Conservation (phyloP, 2,113 vertebrate species). For the Hiodon alosoides region DNA sequence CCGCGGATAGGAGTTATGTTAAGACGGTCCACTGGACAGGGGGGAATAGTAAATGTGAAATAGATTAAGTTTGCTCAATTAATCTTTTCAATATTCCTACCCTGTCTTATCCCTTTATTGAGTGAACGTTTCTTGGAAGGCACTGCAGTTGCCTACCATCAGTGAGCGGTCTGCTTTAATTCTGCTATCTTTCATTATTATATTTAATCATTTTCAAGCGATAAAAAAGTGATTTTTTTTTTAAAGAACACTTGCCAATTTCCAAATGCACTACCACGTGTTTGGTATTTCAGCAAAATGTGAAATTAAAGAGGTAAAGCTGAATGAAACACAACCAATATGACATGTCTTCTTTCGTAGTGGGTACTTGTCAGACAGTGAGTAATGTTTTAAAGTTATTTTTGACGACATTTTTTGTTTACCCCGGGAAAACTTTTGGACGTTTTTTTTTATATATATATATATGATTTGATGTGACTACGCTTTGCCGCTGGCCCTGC, state of each 20-base stretch:
- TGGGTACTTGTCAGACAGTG: background rate
- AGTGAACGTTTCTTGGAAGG: slow-evolving; percentile 16
- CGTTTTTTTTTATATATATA: slow-evolving; percentile 2
- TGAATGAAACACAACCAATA: background rate
- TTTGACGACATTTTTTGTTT: background rate
- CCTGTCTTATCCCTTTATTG: slow-evolving; percentile 45
- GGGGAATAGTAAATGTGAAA: slow-evolving; percentile 48
- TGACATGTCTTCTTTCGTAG: background rate
- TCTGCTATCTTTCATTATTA: slow-evolving; percentile 10
- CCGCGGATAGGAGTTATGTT: slow-evolving; percentile 4
- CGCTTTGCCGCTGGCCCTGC: background rate
- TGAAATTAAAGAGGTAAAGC: background rate
- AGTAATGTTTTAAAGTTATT: background rate
- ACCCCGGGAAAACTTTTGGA: slow-evolving; percentile 1
- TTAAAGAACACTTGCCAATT: background rate
- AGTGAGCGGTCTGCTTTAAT: slow-evolving; percentile 1
- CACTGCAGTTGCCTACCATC: background rate
- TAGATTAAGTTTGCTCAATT: slow-evolving; percentile 51
- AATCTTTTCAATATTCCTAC: slow-evolving; percentile 45
- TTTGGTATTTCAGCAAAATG: slow-evolving; percentile 17
- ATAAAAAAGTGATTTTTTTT: slow-evolving; percentile 7
- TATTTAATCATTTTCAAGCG: slow-evolving; percentile 17
- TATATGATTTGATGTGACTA: slow-evolving; percentile 15
- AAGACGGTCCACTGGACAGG: slow-evolving; percentile 7
- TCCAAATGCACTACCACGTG: slow-evolving; percentile 16